Conservation (phyloP, 1,140 invertebrate species). For the Penaeus chinensis region DNA sequence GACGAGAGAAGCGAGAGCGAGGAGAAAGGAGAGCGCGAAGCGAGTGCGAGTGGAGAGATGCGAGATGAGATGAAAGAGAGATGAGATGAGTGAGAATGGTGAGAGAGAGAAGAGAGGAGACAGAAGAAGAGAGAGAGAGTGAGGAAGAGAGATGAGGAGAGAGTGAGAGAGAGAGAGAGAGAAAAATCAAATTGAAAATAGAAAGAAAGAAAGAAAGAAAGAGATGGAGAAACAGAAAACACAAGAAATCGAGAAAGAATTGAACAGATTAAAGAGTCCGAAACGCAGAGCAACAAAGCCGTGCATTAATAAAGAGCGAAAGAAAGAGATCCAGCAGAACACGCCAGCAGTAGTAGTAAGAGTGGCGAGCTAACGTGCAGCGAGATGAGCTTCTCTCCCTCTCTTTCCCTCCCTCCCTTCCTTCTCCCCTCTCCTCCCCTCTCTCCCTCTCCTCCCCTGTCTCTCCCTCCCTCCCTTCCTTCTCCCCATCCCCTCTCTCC, state of each 20-base stretch:
- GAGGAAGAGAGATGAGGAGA: neutral
- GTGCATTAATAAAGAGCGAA: neutral
- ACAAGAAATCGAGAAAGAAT: neutral
- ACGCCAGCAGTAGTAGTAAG: neutral
- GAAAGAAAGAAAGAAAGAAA: neutral
- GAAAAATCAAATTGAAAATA: neutral
- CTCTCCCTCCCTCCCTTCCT: neutral
- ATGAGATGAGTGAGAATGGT: too few relatives aligned
- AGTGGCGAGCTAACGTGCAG: neutral
- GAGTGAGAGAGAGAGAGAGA: neutral
- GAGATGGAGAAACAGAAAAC: neutral
- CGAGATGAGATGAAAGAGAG: too few relatives aligned
- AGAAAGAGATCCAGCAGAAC: neutral
- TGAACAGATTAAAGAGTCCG: neutral
- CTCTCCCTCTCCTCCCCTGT: neutral
- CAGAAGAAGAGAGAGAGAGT: neutral
- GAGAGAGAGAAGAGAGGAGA: too few relatives aligned
- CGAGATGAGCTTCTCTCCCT: neutral
- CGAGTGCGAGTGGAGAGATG: too few relatives aligned
- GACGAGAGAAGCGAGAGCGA: too few relatives aligned
- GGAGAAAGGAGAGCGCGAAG: too few relatives aligned
- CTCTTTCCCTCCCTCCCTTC: conserved; percentile 4
- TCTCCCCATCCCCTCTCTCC: neutral
- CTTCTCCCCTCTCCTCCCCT: neutral
- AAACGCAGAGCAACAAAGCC: neutral